Evolutionary conservation across 2,113 vertebrate genomes (phyloP), one percentile per base, ranked within the genome.

Genomic region (Aegithalos caudatus): DNA sequence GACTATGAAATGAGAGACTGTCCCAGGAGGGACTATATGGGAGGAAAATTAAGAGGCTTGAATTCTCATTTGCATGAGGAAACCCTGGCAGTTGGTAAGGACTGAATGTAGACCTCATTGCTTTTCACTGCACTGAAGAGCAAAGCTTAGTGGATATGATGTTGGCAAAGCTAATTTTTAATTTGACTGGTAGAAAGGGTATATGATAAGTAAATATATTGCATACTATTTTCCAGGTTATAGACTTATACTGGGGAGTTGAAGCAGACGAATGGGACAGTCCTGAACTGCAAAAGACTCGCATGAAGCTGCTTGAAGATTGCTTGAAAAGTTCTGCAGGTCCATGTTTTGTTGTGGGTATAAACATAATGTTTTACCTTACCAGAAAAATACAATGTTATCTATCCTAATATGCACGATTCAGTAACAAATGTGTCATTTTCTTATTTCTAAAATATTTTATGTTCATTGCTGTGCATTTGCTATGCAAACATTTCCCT

Each of bases 331-430:
- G 98, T 88, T 99, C 99, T 93, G 98, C 99, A 88, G 99, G 99
- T 96, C 99, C 99, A 91, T 99, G 99, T 98, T 99, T 99, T 98
- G 99, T 99, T 97, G 99, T 99, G 98, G 99, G 99, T 99, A 98
- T 98, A 97, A 98, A 98, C 96, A 97, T 98, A 97, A 96, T 96
- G 90, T 87, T 98, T 97, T 97, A 92, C 69, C 94, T 95, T 96
- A 81, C 70, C 81, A 86, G n/a, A 84, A 83, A 95, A 85, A 47
- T 38, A 31, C 1, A 25, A 13, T 53, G 31, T 69, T 90, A 79
- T 45, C 58, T 94, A 38, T 74, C 22, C 27, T 78, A 81, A 66
- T 19, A 18, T 90, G 38, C 61, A 38, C 82, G 67, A 35, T 83
- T 62, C 20, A 56, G 44, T 76, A 81, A 73, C 23, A 76, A 74